Base-by-base conservation (phyloP, 2,113 vertebrate species). In the Ammodramus savannarum region DNA sequence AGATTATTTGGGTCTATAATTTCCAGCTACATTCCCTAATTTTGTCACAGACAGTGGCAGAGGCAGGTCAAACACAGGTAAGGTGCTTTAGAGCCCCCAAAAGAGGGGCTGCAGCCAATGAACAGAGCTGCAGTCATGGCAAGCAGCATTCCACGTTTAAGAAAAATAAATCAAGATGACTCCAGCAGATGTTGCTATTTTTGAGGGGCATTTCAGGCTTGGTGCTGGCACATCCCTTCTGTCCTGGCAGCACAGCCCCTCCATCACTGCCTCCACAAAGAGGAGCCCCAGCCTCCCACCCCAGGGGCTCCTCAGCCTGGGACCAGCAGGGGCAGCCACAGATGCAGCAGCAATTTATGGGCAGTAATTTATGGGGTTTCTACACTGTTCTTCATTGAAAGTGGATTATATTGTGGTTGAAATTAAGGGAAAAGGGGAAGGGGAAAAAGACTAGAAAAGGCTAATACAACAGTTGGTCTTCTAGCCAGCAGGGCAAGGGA, bases 131-230 rank as follows among this genome's bases (percentile, higher is more conserved):
- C 17, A 67, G 21, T 11, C 36, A 41, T 3, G 17, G 38, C 52
- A 76, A 83, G 32, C 10, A 80, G 13, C 20, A 38, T 27, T 16
- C 31, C 38, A 26, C 6, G 0, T 39, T 87, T 15, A 4, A 52
- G 54, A 46, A 59, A 59, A 29, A 4, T 2, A 38, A 59, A 46
- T 29, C 13, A 3, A 1, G 32, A 20, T 0, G 1, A 27, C 34
- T 69, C 38, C 69, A 71, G 74, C n/a, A 54, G 31, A 25, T 58
- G 29, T 31, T 74, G 59, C 31, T 63, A 0, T 17, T 85, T 80
- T 27, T 2, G 4, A 71, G 51, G 31, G 22, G 11, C 6, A 10
- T 36, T 66, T 78, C 61, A 79, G 46, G 38, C 52, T 68, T 81
- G 59, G 69, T 5, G 18, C 65, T 39, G 65, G 62, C 25, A 61